A percentile compares a stretch with the other conserved stretches of the same genome.
phyloP scores from a whole-genome alignment of 2,113 vertebrate genomes.

The Stegostoma tigrinum region DNA sequence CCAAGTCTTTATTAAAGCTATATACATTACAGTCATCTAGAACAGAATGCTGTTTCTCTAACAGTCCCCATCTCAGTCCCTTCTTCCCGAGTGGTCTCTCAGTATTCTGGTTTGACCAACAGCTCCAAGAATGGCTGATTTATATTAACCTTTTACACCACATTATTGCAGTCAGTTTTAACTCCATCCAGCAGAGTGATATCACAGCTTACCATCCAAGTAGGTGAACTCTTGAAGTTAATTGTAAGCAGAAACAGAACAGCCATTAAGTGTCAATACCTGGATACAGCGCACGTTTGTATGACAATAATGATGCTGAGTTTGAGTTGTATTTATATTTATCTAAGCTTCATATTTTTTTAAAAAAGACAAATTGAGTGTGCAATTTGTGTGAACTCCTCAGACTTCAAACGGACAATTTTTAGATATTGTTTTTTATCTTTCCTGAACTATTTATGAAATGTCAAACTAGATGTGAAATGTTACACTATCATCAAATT shows the following conservation, averaged over 20 bases:
- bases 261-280: neutral
- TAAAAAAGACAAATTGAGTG: neutral
- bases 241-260: neutral
- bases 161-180: neutral
- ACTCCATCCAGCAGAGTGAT: neutral
- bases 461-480: neutral
- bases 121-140: no score
- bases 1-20: no score
- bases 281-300: neutral
- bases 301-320: neutral
- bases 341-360: neutral
- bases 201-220: neutral
- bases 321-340: neutral
- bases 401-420: neutral
- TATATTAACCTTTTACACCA: no score
- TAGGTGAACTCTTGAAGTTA: neutral
- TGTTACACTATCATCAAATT: neutral
- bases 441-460: neutral
- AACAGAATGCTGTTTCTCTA: no score
- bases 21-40: no score
- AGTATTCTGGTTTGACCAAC: no score
- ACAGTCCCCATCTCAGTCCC: no score
- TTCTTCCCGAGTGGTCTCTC: no score
- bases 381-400: neutral
- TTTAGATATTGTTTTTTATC: neutral